These are phyloP conservation scores for Tribolium castaneum DNA, from an alignment of 1,140 invertebrate genomes.

Conservation along the genomic window DNA sequence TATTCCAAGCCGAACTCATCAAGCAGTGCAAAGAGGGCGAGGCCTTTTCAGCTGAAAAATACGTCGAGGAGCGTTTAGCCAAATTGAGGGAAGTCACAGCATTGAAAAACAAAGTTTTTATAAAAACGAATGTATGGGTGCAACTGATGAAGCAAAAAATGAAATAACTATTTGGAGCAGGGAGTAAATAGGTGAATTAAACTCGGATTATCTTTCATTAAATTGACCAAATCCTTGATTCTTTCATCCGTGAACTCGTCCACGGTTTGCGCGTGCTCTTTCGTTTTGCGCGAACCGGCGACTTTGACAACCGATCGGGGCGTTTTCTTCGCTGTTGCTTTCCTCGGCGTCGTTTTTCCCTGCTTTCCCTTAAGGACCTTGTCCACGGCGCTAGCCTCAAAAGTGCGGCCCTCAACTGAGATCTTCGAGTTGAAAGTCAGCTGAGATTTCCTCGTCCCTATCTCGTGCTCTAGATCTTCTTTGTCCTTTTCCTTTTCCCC, in stretches of 20 bases:
- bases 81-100: conserved; percentile 7
- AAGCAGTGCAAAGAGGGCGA: conserved; percentile 77
- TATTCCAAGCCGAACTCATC: conserved; percentile 78
- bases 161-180: conserved; percentile 4
- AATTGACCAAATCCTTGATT: conserved; percentile 54
- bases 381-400: too few species aligned
- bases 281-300: conserved; percentile 44
- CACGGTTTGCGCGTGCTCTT: conserved; percentile 43
- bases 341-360: not conserved
- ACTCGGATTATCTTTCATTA: conserved; percentile 57
- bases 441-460: conserved; percentile 18
- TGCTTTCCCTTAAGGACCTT: not conserved
- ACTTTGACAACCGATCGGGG: conserved; percentile 26
- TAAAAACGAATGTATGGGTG: not conserved
- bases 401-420: not conserved
- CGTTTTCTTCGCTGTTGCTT: conserved; percentile 2
- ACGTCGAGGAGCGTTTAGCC: conserved; percentile 67
- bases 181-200: conserved; percentile 59
- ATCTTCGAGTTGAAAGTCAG: not conserved
- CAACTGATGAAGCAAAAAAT: not conserved
- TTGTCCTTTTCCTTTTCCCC: conserved; percentile 10
- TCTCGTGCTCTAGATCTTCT: not conserved
- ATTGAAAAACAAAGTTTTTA: conserved; percentile 4
- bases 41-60: conserved; percentile 78
- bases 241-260: conserved; percentile 56